phyloP scores from a whole-genome alignment of 2,113 vertebrate species.

The Semnornis frantzii region DNA sequence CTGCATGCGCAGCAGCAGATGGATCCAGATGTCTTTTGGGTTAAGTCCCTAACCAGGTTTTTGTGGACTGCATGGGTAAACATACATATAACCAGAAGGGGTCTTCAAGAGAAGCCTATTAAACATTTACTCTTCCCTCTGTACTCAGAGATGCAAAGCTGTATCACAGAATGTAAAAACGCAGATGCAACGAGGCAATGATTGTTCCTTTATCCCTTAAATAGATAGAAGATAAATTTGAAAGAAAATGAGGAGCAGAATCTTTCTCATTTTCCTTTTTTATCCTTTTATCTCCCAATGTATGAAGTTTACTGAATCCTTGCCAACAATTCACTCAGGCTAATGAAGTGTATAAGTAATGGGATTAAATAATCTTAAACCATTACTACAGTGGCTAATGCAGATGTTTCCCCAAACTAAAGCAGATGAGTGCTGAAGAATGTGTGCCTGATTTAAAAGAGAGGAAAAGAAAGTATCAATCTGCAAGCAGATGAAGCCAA shows the following conservation, averaged over 20 bases:
- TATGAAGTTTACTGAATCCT: constrained; percentile 77
- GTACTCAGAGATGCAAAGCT: not conserved
- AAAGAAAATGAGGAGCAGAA: constrained; percentile 69
- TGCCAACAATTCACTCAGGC: constrained; percentile 82
- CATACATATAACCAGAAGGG: not conserved
- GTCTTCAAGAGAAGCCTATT: constrained; percentile 23
- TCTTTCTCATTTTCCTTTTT: constrained; percentile 66
- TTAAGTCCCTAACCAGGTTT: constrained; percentile 41
- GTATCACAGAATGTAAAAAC: not conserved
- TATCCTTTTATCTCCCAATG: constrained; percentile 72
- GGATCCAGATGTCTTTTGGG: constrained; percentile 2
- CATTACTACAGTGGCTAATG: constrained; percentile 73
- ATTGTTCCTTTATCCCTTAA: constrained; percentile 66
- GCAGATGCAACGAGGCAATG: constrained; percentile 54
- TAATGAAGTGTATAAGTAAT: constrained; percentile 84
- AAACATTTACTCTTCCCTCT: constrained; percentile 28
- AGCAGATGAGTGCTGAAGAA: constrained; percentile 64
- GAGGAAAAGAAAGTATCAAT: constrained; percentile 65
- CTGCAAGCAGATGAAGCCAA: constrained; percentile 54
- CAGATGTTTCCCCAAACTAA: constrained; percentile 75
- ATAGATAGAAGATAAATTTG: constrained; percentile 70
- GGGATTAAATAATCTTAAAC: constrained; percentile 80
- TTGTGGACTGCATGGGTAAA: constrained; percentile 39
- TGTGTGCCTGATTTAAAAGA: constrained; percentile 68
- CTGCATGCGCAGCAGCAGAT: constrained; percentile 24